A percentile compares a stretch with the other conserved stretches of the same genome.
Conservation (phyloP, 2,888 invertebrate genomes). For the Hybos culiciformis region DNA sequence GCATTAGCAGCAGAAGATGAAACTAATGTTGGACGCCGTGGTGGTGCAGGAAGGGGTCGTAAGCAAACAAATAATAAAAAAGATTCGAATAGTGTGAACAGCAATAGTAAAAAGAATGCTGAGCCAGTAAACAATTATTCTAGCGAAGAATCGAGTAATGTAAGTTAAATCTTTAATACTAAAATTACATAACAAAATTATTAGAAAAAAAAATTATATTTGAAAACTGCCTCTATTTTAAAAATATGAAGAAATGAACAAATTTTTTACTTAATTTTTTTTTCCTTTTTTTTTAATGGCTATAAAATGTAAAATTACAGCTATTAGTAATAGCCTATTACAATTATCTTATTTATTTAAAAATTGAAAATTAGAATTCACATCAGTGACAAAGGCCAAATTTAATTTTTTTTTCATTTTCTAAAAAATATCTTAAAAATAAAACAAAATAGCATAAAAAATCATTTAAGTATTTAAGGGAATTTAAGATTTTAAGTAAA, state of each 20-base stretch:
- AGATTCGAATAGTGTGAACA: conserved; percentile 35
- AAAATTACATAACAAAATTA: not conserved
- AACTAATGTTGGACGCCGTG: conserved; percentile 46
- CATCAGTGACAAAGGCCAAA: no score
- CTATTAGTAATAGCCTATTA: no score
- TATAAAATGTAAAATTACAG: no score
- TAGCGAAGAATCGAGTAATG: conserved; percentile 71
- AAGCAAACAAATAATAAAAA: conserved; percentile 43
- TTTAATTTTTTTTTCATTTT: no score
- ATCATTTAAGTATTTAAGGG: no score
- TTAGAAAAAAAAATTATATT: not conserved
- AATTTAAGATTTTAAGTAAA: no score
- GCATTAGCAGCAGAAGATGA: conserved; percentile 84
- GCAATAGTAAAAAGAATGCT: conserved; percentile 35
- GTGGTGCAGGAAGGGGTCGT: conserved; percentile 45
- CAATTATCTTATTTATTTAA: no score
- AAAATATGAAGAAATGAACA: conserved; percentile 1
- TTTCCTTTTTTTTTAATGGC: no score
- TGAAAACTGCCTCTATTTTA: not conserved
- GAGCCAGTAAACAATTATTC: conserved; percentile 43
- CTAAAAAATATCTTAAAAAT: no score
- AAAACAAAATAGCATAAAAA: no score
- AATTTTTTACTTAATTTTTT: no score
- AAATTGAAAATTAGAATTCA: no score
- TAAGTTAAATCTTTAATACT: conserved; percentile 28